Percentiles rank a stretch among this genome's conserved stretches.
These are phyloP conservation scores for Holocentrus rufus DNA, from an alignment of 2,797 vertebrate species.

Conservation along the genomic window DNA sequence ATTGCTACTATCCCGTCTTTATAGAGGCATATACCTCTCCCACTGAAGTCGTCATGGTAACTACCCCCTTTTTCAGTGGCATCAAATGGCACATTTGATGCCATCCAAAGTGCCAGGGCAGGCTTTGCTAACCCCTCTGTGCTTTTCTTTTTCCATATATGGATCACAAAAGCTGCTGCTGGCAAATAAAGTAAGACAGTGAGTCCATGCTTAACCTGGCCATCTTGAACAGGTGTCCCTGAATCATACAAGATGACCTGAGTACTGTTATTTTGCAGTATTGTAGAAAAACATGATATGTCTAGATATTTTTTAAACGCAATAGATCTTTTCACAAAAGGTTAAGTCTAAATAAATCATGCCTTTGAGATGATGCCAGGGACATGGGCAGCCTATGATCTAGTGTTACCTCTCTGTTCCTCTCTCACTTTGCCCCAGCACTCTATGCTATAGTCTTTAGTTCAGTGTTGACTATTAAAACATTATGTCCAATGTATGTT, in stretches of 20 bases:
- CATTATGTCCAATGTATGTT: conserved; percentile 33
- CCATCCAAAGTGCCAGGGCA: conserved; percentile 31
- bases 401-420: conserved; percentile 40
- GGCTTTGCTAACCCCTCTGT: conserved; percentile 5
- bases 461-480: conserved; percentile 56
- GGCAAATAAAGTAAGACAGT: background rate
- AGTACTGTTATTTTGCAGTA: conserved; percentile 9
- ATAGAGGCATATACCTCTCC: conserved; percentile 7
- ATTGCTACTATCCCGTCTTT: background rate
- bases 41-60: conserved; percentile 18
- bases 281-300: conserved; percentile 10
- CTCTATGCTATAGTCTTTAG: conserved; percentile 51
- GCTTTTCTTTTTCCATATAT: conserved; percentile 24
- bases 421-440: conserved; percentile 12
- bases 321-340: conserved; percentile 34
- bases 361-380: conserved; percentile 48
- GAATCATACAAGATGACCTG: conserved; percentile 17
- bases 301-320: conserved; percentile 43
- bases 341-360: conserved; percentile 51
- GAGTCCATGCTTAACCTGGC: background rate
- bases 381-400: conserved; percentile 42
- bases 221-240: background rate
- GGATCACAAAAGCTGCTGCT: background rate
- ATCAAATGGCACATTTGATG: conserved; percentile 21
- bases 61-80: conserved; percentile 13